phyloP scores from a whole-genome alignment of 2,797 vertebrate species.

The Gymnothorax reevesii region DNA sequence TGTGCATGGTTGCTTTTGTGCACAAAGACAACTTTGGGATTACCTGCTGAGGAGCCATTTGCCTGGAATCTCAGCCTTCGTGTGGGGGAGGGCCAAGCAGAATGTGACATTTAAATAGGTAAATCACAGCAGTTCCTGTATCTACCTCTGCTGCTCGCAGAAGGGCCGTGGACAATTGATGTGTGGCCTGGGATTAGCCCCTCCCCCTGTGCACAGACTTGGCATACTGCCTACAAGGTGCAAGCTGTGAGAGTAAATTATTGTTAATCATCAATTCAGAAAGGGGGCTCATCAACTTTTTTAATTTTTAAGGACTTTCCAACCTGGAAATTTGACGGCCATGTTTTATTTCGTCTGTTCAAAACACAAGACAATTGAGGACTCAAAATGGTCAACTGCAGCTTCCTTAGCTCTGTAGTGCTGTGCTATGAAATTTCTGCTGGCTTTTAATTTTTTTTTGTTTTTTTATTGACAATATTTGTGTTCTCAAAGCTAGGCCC shows the following conservation, averaged over 20 bases:
- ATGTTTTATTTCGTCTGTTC: conserved; percentile 9
- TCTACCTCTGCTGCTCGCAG: conserved; percentile 58
- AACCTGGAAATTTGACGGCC: conserved; percentile 1
- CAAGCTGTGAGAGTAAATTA: neutral
- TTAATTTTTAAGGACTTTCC: conserved; percentile 8
- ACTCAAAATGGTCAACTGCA: neutral
- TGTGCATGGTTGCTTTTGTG: conserved; percentile 14
- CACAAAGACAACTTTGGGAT: conserved; percentile 52
- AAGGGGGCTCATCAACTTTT: neutral
- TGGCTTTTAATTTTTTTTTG: conserved; percentile 7
- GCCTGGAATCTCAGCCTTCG: neutral
- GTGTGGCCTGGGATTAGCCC: neutral
- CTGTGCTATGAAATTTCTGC: conserved; percentile 13
- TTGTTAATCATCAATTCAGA: neutral
- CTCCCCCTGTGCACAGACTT: neutral
- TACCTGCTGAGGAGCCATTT: conserved; percentile 50
- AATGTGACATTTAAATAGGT: neutral
- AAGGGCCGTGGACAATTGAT: neutral
- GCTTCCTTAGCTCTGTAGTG: conserved; percentile 2
- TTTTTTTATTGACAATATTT: neutral
- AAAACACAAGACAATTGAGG: neutral
- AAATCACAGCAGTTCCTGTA: conserved; percentile 52
- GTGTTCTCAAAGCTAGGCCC: neutral
- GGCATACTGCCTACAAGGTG: neutral
- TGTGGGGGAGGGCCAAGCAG: neutral